Conservation (phyloP, 1,140 invertebrate species). For the Trichogramma pretiosum region DNA sequence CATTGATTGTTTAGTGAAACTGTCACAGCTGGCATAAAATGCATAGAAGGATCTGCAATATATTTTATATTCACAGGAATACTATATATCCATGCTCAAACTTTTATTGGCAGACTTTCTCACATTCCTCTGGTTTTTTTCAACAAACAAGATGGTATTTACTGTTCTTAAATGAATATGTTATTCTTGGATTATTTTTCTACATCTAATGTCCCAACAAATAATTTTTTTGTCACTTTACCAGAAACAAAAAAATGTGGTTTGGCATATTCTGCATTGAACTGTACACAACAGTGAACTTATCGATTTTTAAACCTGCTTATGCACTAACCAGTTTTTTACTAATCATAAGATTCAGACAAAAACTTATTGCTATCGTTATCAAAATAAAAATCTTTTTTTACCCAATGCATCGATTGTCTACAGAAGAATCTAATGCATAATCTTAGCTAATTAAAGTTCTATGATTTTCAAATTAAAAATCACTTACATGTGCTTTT, state of each 20-base stretch:
- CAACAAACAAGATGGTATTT: conserved; percentile 99
- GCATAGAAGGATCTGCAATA: conserved; percentile 99
- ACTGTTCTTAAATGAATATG: conserved; percentile 97
- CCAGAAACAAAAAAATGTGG: conserved; percentile 97
- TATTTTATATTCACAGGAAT: conserved; percentile 99
- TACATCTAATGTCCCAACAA: conserved; percentile 92
- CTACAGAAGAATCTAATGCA: conserved; percentile 86
- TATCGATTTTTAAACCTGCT: conserved; percentile 89
- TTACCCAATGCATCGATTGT: conserved; percentile 54
- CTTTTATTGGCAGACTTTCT: conserved; percentile 99
- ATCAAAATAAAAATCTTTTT: conserved; percentile 88
- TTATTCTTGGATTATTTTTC: conserved; percentile 97
- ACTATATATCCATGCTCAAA: conserved; percentile 99
- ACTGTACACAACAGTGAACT: conserved; percentile 95
- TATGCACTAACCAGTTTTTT: conserved; percentile 88
- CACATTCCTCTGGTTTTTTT: conserved; percentile 95
- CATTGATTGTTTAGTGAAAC: conserved; percentile 95
- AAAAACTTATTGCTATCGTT: conserved; percentile 88
- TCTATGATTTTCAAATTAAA: conserved; percentile 97
- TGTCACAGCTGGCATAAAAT: conserved; percentile 96
- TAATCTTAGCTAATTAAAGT: conserved; percentile 95
- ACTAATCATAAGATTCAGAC: conserved; percentile 86
- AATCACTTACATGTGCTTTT: conserved; percentile 88
- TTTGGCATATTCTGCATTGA: conserved; percentile 94
- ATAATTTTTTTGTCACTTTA: conserved; percentile 99